Base-by-base conservation (phyloP, 2,113 vertebrate genomes). In the Pycnonotus jocosus region DNA sequence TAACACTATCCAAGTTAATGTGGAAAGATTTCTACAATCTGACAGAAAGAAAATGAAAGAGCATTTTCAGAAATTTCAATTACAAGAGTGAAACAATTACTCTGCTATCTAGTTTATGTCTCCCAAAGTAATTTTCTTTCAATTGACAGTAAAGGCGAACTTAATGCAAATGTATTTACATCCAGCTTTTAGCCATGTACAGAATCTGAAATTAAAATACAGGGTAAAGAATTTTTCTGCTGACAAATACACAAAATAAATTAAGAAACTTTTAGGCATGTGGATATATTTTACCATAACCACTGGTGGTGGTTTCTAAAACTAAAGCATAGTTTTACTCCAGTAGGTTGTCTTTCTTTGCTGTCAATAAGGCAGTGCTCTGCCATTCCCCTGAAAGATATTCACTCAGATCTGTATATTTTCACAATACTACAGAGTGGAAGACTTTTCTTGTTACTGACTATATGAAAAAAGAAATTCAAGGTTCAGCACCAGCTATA, bases 221-320 rank as follows among this genome's bases (percentile, higher is more conserved):
- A 20, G 50, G 37, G 61, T 11, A 47, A 12, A 79, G 9, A 2
- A 33, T 45, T 76, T 69, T 92, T 79, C 33, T 95, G 45, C 69
- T 94, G n/a, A 64, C 66, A 88, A 94, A 94, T 73, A 50, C 61
- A 87, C 16, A 93, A 94, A 92, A 95, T 56, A n/a, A 94, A 61
- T 84, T 79, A 90, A 25, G 3, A 65, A 73, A 65, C 23, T 83
- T 69, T 82, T 44, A 88, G 15, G 54, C 70, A 54, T 57, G 27
- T 38, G 44, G 28, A 68, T 50, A 45, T 53, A 17, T 91, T 96
- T 94, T 80, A 79, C 33, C 23, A 86, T 44, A 80, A 81, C 28
- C 51, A 89, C 90, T 94, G 92, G 30, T 78, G 44, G 35, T 94
- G 69, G 21, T 95, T 97, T 95, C 69, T 96, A 95, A 97, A 95